These are phyloP conservation scores for Chrysolina haemoptera DNA, from an alignment of 2,888 invertebrate species.

Conservation along the genomic window DNA sequence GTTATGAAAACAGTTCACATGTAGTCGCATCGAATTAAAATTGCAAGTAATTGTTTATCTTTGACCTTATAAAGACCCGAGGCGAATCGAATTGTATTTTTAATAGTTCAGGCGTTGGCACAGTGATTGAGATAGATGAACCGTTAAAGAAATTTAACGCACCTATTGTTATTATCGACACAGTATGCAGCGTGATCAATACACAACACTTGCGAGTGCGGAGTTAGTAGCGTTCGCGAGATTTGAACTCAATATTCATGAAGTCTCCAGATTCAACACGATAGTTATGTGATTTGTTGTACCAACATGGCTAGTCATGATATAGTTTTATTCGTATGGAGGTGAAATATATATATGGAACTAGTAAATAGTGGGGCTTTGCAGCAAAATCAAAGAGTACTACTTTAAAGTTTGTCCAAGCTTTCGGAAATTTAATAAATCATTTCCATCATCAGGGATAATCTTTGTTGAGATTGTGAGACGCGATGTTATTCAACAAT, in stretches of 20 bases:
- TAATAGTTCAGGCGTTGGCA: constrained; percentile 10
- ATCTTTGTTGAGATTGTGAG: too few relatives aligned
- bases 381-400: too few relatives aligned
- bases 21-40: constrained; percentile 18
- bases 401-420: too few relatives aligned
- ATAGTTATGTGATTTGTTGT: background rate
- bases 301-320: too few relatives aligned
- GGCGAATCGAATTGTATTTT: constrained; percentile 27
- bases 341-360: too few relatives aligned
- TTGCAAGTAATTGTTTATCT: constrained; percentile 29
- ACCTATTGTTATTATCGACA: background rate
- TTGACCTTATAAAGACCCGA: constrained; percentile 24
- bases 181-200: background rate
- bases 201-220: constrained; percentile 1
- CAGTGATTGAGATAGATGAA: constrained; percentile 5
- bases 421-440: too few relatives aligned
- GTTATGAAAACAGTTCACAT: constrained; percentile 26
- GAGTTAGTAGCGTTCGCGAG: background rate
- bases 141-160: constrained; percentile 10
- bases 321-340: too few relatives aligned
- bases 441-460: too few relatives aligned
- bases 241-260: background rate
- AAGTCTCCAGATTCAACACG: background rate
- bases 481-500: too few relatives aligned
- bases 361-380: too few relatives aligned